Evolutionary conservation across 2,888 invertebrate species (phyloP), one percentile per base, ranked within the genome.

Genomic region (Plusia festucae): DNA sequence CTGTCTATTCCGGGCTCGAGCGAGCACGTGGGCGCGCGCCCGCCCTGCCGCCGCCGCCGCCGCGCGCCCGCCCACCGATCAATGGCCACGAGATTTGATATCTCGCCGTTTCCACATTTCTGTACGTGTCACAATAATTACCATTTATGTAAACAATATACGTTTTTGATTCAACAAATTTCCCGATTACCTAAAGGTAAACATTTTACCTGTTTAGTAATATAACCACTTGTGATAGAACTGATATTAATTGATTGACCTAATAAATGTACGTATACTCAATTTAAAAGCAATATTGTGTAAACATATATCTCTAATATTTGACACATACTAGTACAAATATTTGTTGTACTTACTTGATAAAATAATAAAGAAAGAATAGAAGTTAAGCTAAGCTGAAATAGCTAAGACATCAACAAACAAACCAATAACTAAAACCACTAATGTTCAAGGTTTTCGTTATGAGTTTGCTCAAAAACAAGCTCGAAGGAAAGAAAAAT

Each of bases 1-100:
- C 94, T 94, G 92, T 88, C 93, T 95, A 95, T 95, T 95, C 92
- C 91, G 88, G 89, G 92, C 88, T 72, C 82, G 87, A 90, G 90
- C 89, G 86, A 88, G 85, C 94, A 93, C 94, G 94, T 94, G 94
- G 94, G 93, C 88, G 89, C 83, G 83, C 86, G 86, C 87, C 87
- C 85, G 84, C 85, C 83, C 81, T 82, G 81, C 85, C 86, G 80
- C 84, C n/a, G n/a, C n/a, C 85, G 84, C 83, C 87, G 84, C 85
- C 73, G 67, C 76, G 88, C 91, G 68, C 81, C 71, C 79, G 87
- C 90, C 90, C 89, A 87, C 87, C 91, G 92, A 91, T 93, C 93
- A 92, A 93, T 93, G 93, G 90, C 84, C 83, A 85, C 87, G 90
- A 90, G 90, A 92, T 90, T 86, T 85, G 91, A 92, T 89, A 91